Evolutionary conservation across 2,797 vertebrate species (phyloP), one percentile per base, ranked within the genome.

Genomic region (Adelosebastes latens): DNA sequence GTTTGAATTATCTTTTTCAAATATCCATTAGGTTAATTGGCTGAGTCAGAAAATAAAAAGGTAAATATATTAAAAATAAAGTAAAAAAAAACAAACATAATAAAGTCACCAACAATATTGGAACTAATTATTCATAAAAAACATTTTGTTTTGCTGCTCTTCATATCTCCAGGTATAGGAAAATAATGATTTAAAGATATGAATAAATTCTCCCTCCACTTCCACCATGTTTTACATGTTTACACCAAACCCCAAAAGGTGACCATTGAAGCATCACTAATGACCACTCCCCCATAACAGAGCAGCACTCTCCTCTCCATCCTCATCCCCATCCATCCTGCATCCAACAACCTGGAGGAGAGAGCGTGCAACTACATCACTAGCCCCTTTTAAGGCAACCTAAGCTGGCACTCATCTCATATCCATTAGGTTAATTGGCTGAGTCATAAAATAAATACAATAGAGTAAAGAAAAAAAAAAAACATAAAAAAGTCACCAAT

Each of bases 271-370:
- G 84, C 87, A 64, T 83, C 36, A 84, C 77, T 83, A 85, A 91
- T 79, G 61, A 73, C 79, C 84, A 62, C 80, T 67, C 73, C 80
- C 63, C 81, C 75, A 13, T 6, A 59, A 60, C 56, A 27, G 76
- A 72, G 75, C 82, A 69, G 75, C 86, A 36, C 77, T 20, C 75
- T 73, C 78, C 68, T 39, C 13, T 13, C 36, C n/a, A n/a, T n/a
- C n/a, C n/a, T n/a, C 84, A 86, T 89, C 87, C 90, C 80, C 42
- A 46, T 42, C 6, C 16, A 18, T 46, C 42, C 42, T 18, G 7
- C 84, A 86, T 89, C 64, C 78, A 65, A 18, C 86, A 89, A 67
- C 94, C 94, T 92, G 92, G 90, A 93, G 94, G 94, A 94, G 89
- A 91, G 90, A 92, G 82, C 59, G 82, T 53, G 89, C 79, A 78